Evolutionary conservation across 2,797 vertebrate species (phyloP), one percentile per base, ranked within the genome.

Genomic region (Cuculus canorus): DNA sequence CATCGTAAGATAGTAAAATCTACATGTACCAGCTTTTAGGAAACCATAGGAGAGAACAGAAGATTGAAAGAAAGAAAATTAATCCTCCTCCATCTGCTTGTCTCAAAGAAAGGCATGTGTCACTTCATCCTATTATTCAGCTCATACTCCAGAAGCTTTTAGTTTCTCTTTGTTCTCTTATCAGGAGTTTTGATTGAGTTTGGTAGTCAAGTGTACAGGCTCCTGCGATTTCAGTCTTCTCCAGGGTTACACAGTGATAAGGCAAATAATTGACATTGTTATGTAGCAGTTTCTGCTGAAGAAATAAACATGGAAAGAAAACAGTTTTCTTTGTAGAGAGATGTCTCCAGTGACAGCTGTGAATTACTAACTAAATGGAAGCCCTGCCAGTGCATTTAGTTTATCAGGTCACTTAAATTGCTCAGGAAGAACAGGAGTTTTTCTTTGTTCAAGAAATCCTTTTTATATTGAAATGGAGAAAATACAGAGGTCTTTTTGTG

Each of bases 111-210:
- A 94, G 71, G 90, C 89, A 94, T 92, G 92, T 93, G 93, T 95
- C 93, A 96, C 79, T 94, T 90, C 91, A 94, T 86, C 80, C 90
- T 88, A 95, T 94, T 96, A 96, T 80, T 92, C 57, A 91, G 86
- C 91, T 97, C 92, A 93, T 96, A 90, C 68, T 94, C 75, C 76
- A 94, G 93, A 96, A 94, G 85, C 93, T 92, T 95, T 88, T 96
- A 83, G 85, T 90, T 95, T 95, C 79, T 90, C 87, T 97, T 97
- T 97, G 92, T 93, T 96, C 92, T 92, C 91, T 97, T 97, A 97
- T 96, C 94, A 96, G 88, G 83, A 88, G 83, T 86, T 95, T 86
- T 96, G 95, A 97, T 97, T 97, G 95, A 97, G 96, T 97, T 97
- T 95, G 88, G 94, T 97, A 96, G 96, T 91, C 94, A 97, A 96